Evolutionary conservation across 2,113 vertebrate genomes (phyloP).

Genomic region (Thalassarche chlororhynchos): DNA sequence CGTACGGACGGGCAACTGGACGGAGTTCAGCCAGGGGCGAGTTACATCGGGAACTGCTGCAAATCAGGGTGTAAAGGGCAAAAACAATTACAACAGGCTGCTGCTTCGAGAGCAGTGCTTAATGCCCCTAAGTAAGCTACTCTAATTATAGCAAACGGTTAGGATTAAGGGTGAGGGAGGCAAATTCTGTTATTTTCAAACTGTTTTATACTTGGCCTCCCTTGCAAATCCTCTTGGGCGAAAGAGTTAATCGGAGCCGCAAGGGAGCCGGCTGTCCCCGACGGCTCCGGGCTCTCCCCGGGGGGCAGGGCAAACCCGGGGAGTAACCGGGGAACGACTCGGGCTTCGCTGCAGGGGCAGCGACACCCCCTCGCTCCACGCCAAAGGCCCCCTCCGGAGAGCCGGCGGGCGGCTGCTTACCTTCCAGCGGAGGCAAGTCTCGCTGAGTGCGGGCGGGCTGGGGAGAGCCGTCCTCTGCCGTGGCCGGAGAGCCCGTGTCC

Average conservation of each 20-base stretch:
- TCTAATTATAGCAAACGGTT: slow-evolving; percentile 32
- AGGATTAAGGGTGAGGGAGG: not conserved
- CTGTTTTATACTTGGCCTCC: not conserved
- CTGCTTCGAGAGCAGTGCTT: not conserved
- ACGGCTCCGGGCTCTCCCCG: not conserved
- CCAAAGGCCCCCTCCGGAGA: no score
- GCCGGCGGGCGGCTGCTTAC: not conserved
- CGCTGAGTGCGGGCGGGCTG: not conserved
- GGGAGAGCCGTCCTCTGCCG: not conserved
- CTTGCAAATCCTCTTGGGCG: not conserved
- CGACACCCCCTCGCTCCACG: not conserved
- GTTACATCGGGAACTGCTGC: not conserved
- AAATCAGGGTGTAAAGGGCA: not conserved
- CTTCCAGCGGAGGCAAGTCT: not conserved
- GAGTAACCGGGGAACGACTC: not conserved
- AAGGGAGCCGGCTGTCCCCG: not conserved
- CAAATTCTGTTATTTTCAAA: slow-evolving; percentile 30
- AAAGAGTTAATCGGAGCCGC: not conserved
- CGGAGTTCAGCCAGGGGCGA: not conserved
- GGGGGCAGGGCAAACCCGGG: not conserved
- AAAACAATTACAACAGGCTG: not conserved
- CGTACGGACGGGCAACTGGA: not conserved
- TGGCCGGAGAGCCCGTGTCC: not conserved
- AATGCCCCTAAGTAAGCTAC: slow-evolving; percentile 31
- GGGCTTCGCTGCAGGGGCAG: not conserved